phyloP scores from a whole-genome alignment of 2,113 vertebrate species.

The Murina feae region DNA sequence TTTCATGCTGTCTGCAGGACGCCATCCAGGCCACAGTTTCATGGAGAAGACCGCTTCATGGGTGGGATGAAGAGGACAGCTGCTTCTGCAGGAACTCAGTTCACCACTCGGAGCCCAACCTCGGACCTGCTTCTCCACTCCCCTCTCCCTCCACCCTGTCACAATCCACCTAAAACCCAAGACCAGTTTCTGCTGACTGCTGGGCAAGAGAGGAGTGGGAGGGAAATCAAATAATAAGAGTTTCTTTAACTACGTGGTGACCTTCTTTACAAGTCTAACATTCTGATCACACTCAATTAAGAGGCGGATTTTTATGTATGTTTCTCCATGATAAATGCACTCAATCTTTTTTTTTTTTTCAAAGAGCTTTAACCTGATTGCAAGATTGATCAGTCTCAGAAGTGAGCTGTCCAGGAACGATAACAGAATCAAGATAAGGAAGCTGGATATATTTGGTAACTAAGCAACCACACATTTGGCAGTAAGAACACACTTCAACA shows the following conservation, averaged over 20 bases:
- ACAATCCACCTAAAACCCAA: neutral
- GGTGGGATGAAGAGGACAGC: neutral
- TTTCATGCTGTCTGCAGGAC: neutral
- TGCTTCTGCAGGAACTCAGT: neutral
- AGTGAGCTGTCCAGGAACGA: neutral
- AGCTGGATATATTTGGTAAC: neutral
- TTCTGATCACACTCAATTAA: neutral
- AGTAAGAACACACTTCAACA: neutral
- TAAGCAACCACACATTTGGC: neutral
- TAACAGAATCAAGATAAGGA: slow-evolving; percentile 25
- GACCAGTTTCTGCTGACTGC: neutral
- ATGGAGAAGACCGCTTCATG: neutral
- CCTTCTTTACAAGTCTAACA: neutral
- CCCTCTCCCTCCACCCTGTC: neutral
- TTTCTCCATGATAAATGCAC: neutral
- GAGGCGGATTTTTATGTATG: neutral
- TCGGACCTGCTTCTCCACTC: neutral
- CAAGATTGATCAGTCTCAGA: neutral
- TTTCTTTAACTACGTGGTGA: neutral
- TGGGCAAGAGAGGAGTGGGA: neutral
- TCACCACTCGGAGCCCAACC: neutral
- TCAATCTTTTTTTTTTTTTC: neutral
- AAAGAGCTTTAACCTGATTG: slow-evolving; percentile 19
- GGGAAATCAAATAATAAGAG: neutral
- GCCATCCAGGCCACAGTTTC: neutral